A percentile compares a stretch with the other conserved stretches of the same genome.
These are phyloP conservation scores for Anas platyrhynchos DNA, from an alignment of 2,113 vertebrate species.

Conservation along the genomic window DNA sequence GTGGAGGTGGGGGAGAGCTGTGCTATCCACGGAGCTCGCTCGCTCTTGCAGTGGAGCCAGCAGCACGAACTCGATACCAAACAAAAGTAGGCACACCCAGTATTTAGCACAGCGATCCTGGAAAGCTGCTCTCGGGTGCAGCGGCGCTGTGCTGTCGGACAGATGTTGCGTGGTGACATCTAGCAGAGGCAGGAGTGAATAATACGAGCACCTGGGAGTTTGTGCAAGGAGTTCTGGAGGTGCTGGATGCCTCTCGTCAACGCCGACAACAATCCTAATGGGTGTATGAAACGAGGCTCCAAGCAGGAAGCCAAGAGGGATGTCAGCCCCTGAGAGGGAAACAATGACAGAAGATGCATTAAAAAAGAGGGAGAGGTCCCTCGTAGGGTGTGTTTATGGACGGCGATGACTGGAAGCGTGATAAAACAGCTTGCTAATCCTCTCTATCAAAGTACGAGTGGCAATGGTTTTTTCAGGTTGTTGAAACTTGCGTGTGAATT, in stretches of 20 bases:
- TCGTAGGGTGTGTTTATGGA: not conserved
- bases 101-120: slow-evolving; percentile 19
- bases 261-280: not conserved
- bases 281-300: not conserved
- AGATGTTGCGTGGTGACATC: not conserved
- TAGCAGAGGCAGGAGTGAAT: not conserved
- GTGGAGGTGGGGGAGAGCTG: slow-evolving; percentile 17
- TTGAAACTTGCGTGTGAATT: slow-evolving; percentile 12
- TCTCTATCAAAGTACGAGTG: not conserved
- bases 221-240: not conserved
- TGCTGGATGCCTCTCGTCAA: not conserved
- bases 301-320: not conserved
- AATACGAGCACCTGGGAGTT: not conserved
- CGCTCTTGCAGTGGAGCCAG: not conserved
- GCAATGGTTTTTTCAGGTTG: slow-evolving; percentile 1
- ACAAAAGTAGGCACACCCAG: slow-evolving; percentile 61
- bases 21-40: not conserved
- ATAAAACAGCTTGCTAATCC: slow-evolving; percentile 11
- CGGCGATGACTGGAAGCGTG: not conserved
- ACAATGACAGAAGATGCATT: not conserved
- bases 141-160: not conserved
- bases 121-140: not conserved
- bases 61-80: slow-evolving; percentile 52
- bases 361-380: slow-evolving; percentile 21
- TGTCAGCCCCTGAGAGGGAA: not conserved